A percentile compares a stretch with the other conserved stretches of the same genome.
Evolutionary conservation across 2,888 invertebrate genomes (phyloP).

Genomic region (Drosophila yooni): DNA sequence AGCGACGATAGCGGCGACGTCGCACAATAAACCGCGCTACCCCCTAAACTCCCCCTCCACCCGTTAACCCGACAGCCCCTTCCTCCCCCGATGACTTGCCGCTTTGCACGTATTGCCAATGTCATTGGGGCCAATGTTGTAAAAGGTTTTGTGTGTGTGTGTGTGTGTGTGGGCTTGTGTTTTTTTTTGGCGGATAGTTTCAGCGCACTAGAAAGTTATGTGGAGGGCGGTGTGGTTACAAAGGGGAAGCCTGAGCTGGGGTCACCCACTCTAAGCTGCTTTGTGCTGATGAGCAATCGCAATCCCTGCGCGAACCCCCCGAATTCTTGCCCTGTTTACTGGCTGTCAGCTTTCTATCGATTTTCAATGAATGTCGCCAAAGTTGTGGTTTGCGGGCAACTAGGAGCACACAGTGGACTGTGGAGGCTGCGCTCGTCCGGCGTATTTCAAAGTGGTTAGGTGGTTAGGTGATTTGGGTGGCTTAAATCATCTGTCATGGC

Average conservation of each 20-base stretch:
- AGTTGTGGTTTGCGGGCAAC: conserved; percentile 1
- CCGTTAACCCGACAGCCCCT: background rate
- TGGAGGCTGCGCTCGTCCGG: conserved; percentile 16
- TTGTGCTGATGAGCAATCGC: conserved; percentile 38
- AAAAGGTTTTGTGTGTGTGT: conserved; percentile 10
- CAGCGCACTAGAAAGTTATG: conserved; percentile 39
- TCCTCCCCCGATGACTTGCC: background rate
- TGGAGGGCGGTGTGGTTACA: background rate
- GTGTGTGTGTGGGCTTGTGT: background rate
- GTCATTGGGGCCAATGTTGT: conserved; percentile 67
- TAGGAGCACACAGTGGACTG: too few species aligned
- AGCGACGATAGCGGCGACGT: conserved; percentile 64
- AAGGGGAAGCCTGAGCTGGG: background rate
- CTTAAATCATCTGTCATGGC: conserved; percentile 34
- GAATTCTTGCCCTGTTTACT: background rate
- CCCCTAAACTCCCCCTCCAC: background rate
- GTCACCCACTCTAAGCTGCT: conserved; percentile 43
- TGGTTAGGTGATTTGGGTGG: conserved; percentile 23
- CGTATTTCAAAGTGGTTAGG: conserved; percentile 5
- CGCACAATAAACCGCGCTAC: conserved; percentile 44
- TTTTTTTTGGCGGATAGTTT: conserved; percentile 50
- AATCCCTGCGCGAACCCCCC: background rate
- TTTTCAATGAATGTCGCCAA: conserved; percentile 55
- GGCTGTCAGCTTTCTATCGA: conserved; percentile 51
- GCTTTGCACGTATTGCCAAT: conserved; percentile 50